Evolutionary conservation across 2,888 invertebrate species (phyloP), one percentile per base, ranked within the genome.

Genomic region (Rotaria socialis): DNA sequence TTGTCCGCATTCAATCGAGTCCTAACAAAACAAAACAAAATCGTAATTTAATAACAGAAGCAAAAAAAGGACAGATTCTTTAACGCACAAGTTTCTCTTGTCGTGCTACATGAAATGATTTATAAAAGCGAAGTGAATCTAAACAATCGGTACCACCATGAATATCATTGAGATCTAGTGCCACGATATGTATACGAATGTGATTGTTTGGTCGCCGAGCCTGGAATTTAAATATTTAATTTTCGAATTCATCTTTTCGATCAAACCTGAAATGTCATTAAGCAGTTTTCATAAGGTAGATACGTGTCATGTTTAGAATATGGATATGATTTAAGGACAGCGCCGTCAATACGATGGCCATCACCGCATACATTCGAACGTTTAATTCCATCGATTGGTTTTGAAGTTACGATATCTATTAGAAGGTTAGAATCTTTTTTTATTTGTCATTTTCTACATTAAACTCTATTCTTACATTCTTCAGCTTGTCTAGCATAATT

Each of bases 341-440:
- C 80, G 22, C 80, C 80, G 10, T 80, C 80, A 47, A 80, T 80
- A 47, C 80, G 80, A 80, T 80, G n/a, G 7, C 80, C 80, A n/a
- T 80, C 80, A n/a, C 80, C 80, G 24, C 80, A 80, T n/a, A 43
- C 80, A 47, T 43, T 43, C 16, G 22, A 43, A 47, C 47, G 43
- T 47, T 47, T 47, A 43, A 80, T 24, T n/a, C 80, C 80, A 47
- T 80, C 80, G 16, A 24, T 43, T 0, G 0, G 2, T n/a, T 2
- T 11, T 47, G 80, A 80, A n/a, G 47, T 80, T 47, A 80, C 47
- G n/a, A 43, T 47, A 16, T 47, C 80, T 80, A 7, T 47, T 47
- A 7, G 19, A 43, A 74, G 3, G 11, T 16, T 11, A 52, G 3
- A 52, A 52, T 52, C 1, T 11, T 8, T 16, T 52, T 52, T 52